Evolutionary conservation across 1,140 invertebrate genomes (phyloP).

Genomic region (Globodera ellingtonae): DNA sequence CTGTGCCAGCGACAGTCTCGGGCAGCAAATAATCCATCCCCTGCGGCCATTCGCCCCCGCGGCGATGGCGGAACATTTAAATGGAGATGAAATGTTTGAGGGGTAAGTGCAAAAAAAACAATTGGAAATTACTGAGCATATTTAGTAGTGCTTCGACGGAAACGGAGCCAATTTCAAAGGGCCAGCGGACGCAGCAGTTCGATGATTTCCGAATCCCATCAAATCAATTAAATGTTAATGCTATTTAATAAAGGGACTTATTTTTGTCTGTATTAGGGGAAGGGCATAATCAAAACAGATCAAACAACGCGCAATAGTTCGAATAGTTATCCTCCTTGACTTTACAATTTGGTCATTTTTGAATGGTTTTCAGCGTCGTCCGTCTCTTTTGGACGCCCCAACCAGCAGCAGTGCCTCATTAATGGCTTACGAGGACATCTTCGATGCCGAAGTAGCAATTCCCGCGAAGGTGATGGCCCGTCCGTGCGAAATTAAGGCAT

Average conservation of each 20-base stretch:
- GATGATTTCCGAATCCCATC: constrained; percentile 26
- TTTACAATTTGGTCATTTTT: background rate
- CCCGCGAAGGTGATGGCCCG: constrained; percentile 14
- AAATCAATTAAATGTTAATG: constrained; percentile 4
- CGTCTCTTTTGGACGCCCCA: background rate
- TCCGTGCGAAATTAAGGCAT: background rate
- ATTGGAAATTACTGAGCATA: background rate
- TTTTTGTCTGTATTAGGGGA: too few relatives aligned
- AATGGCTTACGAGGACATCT: constrained; percentile 18
- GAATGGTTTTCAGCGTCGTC: constrained; percentile 2
- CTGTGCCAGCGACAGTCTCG: background rate
- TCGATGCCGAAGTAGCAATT: constrained; percentile 20
- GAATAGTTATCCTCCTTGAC: too few relatives aligned
- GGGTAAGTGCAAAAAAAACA: background rate
- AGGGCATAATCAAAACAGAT: background rate
- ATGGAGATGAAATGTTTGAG: background rate
- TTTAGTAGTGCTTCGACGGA: background rate
- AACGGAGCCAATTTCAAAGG: background rate
- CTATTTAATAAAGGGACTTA: too few relatives aligned
- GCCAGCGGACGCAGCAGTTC: background rate
- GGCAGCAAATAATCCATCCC: background rate
- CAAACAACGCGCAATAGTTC: background rate
- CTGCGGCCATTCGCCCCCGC: background rate
- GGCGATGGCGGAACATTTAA: background rate
- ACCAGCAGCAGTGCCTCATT: background rate